A percentile compares a stretch with the other conserved stretches of the same genome.
phyloP scores from a whole-genome alignment of 2,797 vertebrate genomes.

The Helicolenus hilgendorfi region DNA sequence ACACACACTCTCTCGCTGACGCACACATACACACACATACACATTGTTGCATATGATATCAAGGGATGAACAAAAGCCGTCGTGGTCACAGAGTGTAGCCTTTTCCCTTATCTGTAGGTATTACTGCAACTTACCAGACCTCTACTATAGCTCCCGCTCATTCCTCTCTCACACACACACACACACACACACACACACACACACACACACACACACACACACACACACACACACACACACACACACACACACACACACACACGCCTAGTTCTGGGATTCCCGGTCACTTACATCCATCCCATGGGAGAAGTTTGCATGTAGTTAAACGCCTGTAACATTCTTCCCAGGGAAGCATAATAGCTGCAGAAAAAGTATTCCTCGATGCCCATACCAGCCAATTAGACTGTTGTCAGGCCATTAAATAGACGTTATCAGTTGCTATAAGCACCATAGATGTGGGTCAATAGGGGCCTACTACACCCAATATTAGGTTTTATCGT shows the following conservation, averaged over 20 bases:
- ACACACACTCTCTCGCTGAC: background rate
- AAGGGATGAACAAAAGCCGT: conserved; percentile 12
- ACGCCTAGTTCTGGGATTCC: conserved; percentile 5
- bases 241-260: background rate
- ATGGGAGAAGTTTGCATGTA: conserved; percentile 42
- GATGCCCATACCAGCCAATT: background rate
- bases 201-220: background rate
- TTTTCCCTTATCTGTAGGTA: conserved; percentile 31
- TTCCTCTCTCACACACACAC: background rate
- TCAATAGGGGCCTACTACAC: no score
- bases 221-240: background rate
- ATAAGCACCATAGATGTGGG: no score
- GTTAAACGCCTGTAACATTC: conserved; percentile 39
- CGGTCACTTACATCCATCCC: conserved; percentile 6
- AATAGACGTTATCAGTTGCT: no score
- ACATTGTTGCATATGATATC: conserved; percentile 1
- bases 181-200: background rate
- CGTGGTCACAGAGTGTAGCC: background rate
- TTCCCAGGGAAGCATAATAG: background rate
- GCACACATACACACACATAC: background rate
- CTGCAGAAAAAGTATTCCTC: background rate
- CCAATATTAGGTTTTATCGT: no score
- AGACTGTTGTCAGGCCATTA: no score
- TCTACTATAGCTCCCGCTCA: background rate
- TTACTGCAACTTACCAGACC: conserved; percentile 21